These are phyloP conservation scores for Parelbella ahira DNA, from an alignment of 2,888 invertebrate genomes.

Conservation along the genomic window DNA sequence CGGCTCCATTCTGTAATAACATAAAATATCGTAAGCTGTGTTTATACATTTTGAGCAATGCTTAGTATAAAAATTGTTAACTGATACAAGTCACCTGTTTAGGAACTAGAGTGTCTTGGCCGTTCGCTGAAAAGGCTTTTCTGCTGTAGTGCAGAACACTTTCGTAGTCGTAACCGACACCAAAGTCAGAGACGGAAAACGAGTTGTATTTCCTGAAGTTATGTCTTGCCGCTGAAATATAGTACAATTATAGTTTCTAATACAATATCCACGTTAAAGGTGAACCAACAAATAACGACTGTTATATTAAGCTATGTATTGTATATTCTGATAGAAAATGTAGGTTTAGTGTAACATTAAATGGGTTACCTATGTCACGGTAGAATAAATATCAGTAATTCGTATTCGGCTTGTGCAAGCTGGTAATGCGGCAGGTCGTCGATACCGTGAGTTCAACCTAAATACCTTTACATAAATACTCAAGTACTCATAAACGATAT, in stretches of 20 bases:
- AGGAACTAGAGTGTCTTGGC: constrained; percentile 84
- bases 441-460: constrained; percentile 11
- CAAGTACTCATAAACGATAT: too few relatives aligned
- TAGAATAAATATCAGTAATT: constrained; percentile 13
- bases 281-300: too few relatives aligned
- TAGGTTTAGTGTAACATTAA: too few relatives aligned
- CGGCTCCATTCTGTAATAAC: constrained; percentile 55
- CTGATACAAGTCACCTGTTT: constrained; percentile 53
- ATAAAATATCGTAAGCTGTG: too few relatives aligned
- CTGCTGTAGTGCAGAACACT: constrained; percentile 88
- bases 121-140: constrained; percentile 85
- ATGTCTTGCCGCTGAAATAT: constrained; percentile 61
- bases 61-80: too few relatives aligned
- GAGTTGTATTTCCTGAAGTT: constrained; percentile 84
- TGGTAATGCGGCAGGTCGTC: constrained; percentile 4
- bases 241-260: too few relatives aligned
- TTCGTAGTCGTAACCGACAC: constrained; percentile 85
- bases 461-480: constrained; percentile 3
- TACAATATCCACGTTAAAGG: too few relatives aligned
- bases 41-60: too few relatives aligned
- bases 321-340: too few relatives aligned
- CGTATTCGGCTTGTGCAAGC: constrained; percentile 11
- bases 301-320: too few relatives aligned
- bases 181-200: constrained; percentile 83
- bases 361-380: too few relatives aligned